These are phyloP conservation scores for Brenthis ino DNA, from an alignment of 2,888 invertebrate genomes.

Conservation along the genomic window DNA sequence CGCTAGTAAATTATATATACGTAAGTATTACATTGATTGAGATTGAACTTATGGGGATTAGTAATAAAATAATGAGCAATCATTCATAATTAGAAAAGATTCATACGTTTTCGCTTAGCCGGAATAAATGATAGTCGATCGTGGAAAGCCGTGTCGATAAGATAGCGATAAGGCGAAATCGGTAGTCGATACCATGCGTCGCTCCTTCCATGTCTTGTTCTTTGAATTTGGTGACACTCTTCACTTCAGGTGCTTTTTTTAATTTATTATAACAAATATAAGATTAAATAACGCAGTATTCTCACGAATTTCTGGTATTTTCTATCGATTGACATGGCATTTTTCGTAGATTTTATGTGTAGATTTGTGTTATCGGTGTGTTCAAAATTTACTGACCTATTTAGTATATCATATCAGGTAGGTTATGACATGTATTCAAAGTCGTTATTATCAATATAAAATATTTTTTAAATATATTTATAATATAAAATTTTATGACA, in stretches of 20 bases:
- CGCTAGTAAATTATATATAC: background rate
- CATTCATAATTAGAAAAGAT: conserved; percentile 2
- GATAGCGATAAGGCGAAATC: conserved; percentile 50
- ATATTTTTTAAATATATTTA: background rate
- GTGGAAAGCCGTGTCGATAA: conserved; percentile 59
- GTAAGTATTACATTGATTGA: too few species aligned
- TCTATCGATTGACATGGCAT: background rate
- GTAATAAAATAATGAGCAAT: conserved; percentile 1
- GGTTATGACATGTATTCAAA: conserved; percentile 11
- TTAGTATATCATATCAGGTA: conserved; percentile 6
- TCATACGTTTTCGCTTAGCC: conserved; percentile 18
- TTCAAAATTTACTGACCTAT: conserved; percentile 14
- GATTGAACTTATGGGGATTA: background rate
- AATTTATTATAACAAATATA: conserved; percentile 1
- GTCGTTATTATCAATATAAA: background rate
- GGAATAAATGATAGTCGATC: conserved; percentile 40
- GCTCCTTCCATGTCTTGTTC: conserved; percentile 65
- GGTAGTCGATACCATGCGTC: conserved; percentile 50
- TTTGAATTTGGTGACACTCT: conserved; percentile 57
- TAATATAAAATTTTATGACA: background rate
- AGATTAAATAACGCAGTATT: background rate
- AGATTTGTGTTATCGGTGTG: conserved; percentile 5
- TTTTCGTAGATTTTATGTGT: background rate
- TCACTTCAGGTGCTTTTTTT: conserved; percentile 57
- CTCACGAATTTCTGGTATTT: background rate